phyloP scores from a whole-genome alignment of 2,113 vertebrate genomes.

The Petrocephalus microphthalmus region DNA sequence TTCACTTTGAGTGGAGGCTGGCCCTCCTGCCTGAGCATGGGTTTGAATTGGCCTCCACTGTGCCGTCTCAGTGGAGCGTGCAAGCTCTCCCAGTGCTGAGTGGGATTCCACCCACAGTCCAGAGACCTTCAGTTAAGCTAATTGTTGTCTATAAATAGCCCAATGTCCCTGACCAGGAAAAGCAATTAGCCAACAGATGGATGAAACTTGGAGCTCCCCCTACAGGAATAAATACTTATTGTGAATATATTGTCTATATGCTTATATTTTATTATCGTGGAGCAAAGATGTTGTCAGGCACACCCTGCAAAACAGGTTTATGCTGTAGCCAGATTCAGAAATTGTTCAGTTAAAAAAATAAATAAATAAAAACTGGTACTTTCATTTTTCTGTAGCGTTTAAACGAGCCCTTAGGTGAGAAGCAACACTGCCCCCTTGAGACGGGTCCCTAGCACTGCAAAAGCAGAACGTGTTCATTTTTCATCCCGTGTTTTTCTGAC shows the following conservation, averaged over 20 bases:
- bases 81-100: not conserved
- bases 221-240: not conserved
- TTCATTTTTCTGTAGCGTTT: not conserved
- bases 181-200: not conserved
- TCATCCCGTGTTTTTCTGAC: not conserved
- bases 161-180: not conserved
- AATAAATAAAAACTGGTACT: not conserved
- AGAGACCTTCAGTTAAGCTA: not conserved
- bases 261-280: not conserved
- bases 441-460: not conserved
- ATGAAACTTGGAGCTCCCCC: not conserved
- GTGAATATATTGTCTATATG: not conserved
- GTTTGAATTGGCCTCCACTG: not conserved
- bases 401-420: slow-evolving; percentile 11
- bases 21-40: not conserved
- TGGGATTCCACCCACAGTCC: not conserved
- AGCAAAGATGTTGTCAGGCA: not conserved
- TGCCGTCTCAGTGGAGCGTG: not conserved
- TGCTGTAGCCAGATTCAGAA: not conserved
- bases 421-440: slow-evolving; percentile 36
- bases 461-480: not conserved
- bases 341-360: not conserved
- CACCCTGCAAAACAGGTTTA: not conserved
- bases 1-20: not conserved
- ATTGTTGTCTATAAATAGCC: not conserved